Base-by-base conservation (phyloP, 2,797 vertebrate genomes). In the Pipistrellus nathusii region DNA sequence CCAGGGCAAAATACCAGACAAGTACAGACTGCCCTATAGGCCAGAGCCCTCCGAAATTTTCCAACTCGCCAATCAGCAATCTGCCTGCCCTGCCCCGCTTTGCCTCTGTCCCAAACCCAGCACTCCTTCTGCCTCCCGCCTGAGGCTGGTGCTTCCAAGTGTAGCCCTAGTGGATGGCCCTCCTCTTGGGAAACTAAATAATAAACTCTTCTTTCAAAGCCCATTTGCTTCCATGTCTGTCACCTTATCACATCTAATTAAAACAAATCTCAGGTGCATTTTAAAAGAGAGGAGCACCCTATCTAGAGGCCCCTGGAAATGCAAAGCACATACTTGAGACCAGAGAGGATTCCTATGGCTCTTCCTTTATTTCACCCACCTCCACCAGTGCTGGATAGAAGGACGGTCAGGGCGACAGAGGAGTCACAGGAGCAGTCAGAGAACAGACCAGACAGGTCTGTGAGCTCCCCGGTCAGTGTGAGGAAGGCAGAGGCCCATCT, bases 111-210 rank as follows among this genome's bases (percentile, higher is more conserved):
- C 13, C 35, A 62, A 78, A 59, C 41, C 18, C 68, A 51, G 46
- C 25, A 41, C 6, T 25, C 41, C 69, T 66, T 46, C 35, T 57
- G 46, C 62, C 76, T 94, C 35, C 69, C 2, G 17, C 55, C 59
- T 27, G 23, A 68, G 7, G 12, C 41, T 27, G 4, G 30, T 21
- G 32, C 55, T 66, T 68, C 46, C 17, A 35, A 13, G 4, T 12
- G 25, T 55, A 64, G 14, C 46, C 57, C 10, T 62, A 13, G 51
- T 17, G 69, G n/a, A 4, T 9, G 23, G 5, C 21, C 48, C 12
- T 73, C 35, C 32, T 75, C 66, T 73, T 46, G 32, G 68, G 48
- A 68, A 68, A 87, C 57, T 57, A 94, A 89, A 69, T 32, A 90
- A 86, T 51, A 86, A 82, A 44, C 53, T 77, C 8, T 59, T 78